Evolutionary conservation across 1,140 invertebrate species (phyloP), one percentile per base, ranked within the genome.

Genomic region (Ctenoplectra terminalis): DNA sequence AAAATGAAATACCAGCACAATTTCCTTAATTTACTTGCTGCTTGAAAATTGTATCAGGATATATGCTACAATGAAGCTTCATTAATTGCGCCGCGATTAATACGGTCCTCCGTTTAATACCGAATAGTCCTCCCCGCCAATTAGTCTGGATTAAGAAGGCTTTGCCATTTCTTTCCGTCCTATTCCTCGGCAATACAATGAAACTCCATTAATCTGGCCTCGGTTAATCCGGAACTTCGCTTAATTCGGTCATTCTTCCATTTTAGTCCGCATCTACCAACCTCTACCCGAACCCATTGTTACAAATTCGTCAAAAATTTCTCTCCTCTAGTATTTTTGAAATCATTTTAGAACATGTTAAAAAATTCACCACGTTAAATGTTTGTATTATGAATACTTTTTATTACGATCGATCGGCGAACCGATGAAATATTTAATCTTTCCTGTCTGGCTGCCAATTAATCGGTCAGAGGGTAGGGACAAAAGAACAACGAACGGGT

Each of bases 121-220:
- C 31, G 37, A 73, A 73, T 52, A 37, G 26, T 23, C 20, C 43
- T 5, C 17, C 26, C 37, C 37, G 31, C 70, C 69, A 63, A 80
- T 80, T 80, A 73, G 69, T 73, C 48, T 43, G 70, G 69, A 61
- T 80, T 80, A 80, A 71, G 70, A 34, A 77, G 37, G 40, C 70
- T 48, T n/a, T 31, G 23, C 40, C 58, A 37, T 80, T 80, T 63
- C 77, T 63, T 80, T 80, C 40, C 34, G 17, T 50, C 43, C 48
- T 13, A 58, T 61, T 72, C 67, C 29, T 48, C 46, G n/a, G 56
- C 76, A 43, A 72, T 73, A 72, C 77, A 63, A 50, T 80, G 73
- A 80, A 80, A 73, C 58, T 80, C 71, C 69, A 52, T 80, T 80
- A 61, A 73, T 80, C 46, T 50, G n/a, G 26, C 20, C 31, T 26